A percentile compares a stretch with the other conserved stretches of the same genome.
Conservation (phyloP, 37 sponge, comb jelly and placozoan species). For the Theonella swinhoei region DNA sequence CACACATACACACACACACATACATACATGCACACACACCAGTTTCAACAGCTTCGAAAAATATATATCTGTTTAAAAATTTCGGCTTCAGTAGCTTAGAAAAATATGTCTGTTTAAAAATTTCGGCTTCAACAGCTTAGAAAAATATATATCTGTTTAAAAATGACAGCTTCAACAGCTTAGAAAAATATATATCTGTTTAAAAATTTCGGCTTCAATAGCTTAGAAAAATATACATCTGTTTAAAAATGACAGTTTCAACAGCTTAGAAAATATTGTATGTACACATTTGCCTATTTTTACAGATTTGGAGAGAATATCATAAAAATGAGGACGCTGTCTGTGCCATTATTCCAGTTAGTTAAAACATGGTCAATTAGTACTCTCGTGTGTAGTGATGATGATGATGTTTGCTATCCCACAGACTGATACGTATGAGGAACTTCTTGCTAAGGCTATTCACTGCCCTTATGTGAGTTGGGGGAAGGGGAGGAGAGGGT, state of each 20-base stretch:
- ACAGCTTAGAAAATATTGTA: neutral
- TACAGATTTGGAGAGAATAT: conserved; percentile 76
- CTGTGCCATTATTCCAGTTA: conserved; percentile 69
- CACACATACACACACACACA: neutral
- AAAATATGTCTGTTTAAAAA: no score
- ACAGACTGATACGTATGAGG: conserved; percentile 27
- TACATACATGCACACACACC: neutral
- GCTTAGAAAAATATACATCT: neutral
- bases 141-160: no score
- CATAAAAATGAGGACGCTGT: conserved; percentile 65
- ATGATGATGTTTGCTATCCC: no score
- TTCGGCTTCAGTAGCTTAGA: no score
- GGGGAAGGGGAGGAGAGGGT: no score
- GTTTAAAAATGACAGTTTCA: neutral
- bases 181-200: neutral
- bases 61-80: no score
- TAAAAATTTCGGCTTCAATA: no score
- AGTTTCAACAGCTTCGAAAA: no score
- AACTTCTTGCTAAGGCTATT: conserved; percentile 40
- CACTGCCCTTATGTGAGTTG: conserved; percentile 33
- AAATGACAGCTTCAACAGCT: no score
- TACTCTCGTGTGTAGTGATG: neutral
- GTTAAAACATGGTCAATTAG: neutral
- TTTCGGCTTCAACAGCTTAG: no score
- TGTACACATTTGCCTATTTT: neutral